Evolutionary conservation across 2,797 vertebrate genomes (phyloP).

Genomic region (Sebastes vulpes): DNA sequence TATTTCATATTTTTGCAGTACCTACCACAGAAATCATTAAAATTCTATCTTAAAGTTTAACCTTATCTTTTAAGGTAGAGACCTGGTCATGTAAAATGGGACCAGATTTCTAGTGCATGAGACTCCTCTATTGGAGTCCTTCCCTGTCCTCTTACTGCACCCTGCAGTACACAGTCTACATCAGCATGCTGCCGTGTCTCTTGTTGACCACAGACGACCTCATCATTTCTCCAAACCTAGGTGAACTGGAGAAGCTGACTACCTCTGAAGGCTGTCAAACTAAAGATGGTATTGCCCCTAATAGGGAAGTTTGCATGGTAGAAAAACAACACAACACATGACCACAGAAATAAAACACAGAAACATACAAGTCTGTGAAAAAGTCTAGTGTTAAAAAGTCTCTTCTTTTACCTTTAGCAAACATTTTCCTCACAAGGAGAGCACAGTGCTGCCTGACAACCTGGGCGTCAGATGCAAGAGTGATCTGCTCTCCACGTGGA

Average conservation of each 20-base stretch:
- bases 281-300: slow-evolving; percentile 20
- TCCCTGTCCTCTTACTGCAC: background rate
- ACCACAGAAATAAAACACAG: background rate
- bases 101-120: background rate
- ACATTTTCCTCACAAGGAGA: background rate
- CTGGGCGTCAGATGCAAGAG: background rate
- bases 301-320: slow-evolving; percentile 13
- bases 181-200: slow-evolving; percentile 21
- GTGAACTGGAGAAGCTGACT: slow-evolving; percentile 43
- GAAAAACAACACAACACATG: background rate
- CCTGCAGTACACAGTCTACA: slow-evolving; percentile 2
- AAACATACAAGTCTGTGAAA: background rate
- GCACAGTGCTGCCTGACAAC: background rate
- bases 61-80: background rate
- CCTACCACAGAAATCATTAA: background rate
- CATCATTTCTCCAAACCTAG: slow-evolving; percentile 45
- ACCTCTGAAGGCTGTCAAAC: slow-evolving; percentile 42
- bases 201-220: slow-evolving; percentile 47
- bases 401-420: background rate
- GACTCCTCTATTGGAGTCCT: background rate
- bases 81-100: background rate
- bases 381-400: background rate
- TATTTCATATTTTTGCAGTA: background rate
- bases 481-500: background rate
- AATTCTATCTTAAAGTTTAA: background rate